Base-by-base conservation (phyloP, 2,888 invertebrate species). In the Apodemia zela region DNA sequence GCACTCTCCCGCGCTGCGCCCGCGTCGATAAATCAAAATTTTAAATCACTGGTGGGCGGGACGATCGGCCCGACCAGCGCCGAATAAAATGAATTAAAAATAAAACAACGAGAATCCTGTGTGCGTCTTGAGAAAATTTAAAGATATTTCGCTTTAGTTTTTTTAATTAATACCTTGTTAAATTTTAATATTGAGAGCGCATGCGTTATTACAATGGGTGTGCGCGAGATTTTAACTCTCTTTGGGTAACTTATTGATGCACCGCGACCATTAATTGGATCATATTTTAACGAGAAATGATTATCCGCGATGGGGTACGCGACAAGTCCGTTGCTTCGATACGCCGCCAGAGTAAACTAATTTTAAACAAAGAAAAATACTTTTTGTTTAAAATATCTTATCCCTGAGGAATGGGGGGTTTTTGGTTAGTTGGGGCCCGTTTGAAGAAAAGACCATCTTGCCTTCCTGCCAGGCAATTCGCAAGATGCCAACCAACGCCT, bases 121-220 rank as follows among this genome's bases (percentile, higher is more conserved):
- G 78, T 82, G 81, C 82, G 85, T 81, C 87, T 87, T 89, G 89
- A 89, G 89, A 89, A 90, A 89, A 89, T 85, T 89, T 84, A 85
- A 89, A 89, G 80, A 86, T 84, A 87, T 89, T 90, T 89, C 86
- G 90, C 90, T 89, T 91, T 89, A 88, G 84, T 90, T 90, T 91
- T 91, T 90, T 91, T 89, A 90, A 90, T 91, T 91, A 89, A 90
- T 91, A 90, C 91, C 91, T 91, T 91, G 91, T 91, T 91, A 91
- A 91, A 90, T 89, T 90, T 90, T 90, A 89, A 91, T 91, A 90
- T 90, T 85, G 89, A 89, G 87, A 84, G 85, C 89, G 85, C 82
- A 88, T 83, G 80, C 87, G 87, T 89, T 89, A 89, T 89, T 90
- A 90, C 90, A 89, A 89, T 90, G 90, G 90, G 89, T 89, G 87